Conservation (phyloP, 2,113 vertebrate species). For the Synodontis membranacea region DNA sequence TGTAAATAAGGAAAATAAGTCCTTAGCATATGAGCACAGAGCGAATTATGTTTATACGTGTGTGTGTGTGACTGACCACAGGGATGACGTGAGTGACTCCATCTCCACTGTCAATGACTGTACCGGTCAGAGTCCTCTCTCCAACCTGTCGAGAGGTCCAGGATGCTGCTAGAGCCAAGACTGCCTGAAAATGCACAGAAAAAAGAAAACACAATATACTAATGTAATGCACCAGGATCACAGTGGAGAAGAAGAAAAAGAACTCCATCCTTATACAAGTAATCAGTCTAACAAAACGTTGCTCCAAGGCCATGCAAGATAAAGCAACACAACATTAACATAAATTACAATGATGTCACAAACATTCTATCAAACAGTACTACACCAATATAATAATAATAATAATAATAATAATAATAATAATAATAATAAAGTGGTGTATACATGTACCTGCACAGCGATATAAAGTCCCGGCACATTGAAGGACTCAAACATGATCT, state of each 20-base stretch:
- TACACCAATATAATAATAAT: not conserved
- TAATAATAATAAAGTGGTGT: not conserved
- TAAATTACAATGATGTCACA: not conserved
- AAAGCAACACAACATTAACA: not conserved
- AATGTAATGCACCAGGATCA: not conserved
- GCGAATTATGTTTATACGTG: not conserved
- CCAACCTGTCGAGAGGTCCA: slow-evolving; percentile 98
- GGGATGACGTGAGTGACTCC: slow-evolving; percentile 98
- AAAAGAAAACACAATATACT: not conserved
- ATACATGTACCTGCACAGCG: slow-evolving; percentile 89
- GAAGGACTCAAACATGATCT: slow-evolving; percentile 99
- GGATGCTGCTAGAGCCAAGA: slow-evolving; percentile 94
- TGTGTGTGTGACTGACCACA: slow-evolving; percentile 79
- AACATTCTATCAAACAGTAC: not conserved
- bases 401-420: not conserved
- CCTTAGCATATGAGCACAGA: not conserved
- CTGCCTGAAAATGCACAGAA: slow-evolving; percentile 75
- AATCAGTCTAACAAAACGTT: not conserved
- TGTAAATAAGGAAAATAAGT: too few relatives aligned
- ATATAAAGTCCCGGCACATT: slow-evolving; percentile 98
- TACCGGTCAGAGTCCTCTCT: slow-evolving; percentile 92
- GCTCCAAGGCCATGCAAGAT: not conserved
- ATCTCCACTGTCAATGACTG: slow-evolving; percentile 97
- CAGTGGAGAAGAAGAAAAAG: not conserved
- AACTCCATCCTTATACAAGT: not conserved